A percentile compares a stretch with the other conserved stretches of the same genome.
These are phyloP conservation scores for Typhlomys cinereus DNA, from an alignment of 2,113 vertebrate species.

Conservation along the genomic window DNA sequence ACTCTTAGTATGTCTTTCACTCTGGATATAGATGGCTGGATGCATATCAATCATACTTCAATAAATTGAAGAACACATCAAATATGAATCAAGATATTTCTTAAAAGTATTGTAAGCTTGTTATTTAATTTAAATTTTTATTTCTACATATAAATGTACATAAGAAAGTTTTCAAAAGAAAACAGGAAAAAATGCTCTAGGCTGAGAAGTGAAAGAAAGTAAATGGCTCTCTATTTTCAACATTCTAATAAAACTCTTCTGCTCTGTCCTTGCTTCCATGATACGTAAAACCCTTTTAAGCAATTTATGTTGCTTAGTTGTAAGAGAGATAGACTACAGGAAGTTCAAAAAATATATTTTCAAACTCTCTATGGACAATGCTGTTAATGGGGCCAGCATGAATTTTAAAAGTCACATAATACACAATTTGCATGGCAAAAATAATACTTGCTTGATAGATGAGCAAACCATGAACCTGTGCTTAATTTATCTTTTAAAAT, in stretches of 20 bases:
- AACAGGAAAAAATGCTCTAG: not conserved
- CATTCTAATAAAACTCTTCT: not conserved
- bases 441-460: slow-evolving; percentile 46
- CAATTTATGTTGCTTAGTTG: not conserved
- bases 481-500: slow-evolving; percentile 58
- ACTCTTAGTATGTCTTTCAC: no score
- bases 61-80: not conserved
- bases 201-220: not conserved
- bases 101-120: no score
- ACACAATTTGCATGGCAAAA: slow-evolving; percentile 28
- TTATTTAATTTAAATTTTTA: no score
- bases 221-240: slow-evolving; percentile 29
- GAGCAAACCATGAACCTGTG: not conserved
- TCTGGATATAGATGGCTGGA: not conserved
- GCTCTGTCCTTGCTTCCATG: not conserved
- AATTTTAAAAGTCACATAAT: slow-evolving; percentile 31
- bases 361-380: not conserved
- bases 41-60: not conserved
- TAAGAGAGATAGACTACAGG: not conserved
- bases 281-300: not conserved
- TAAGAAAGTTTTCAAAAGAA: no score
- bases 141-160: no score
- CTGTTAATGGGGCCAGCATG: not conserved
- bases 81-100: not conserved
- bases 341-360: not conserved